phyloP scores from a whole-genome alignment of 2,888 invertebrate species.

The Tipula helvola region DNA sequence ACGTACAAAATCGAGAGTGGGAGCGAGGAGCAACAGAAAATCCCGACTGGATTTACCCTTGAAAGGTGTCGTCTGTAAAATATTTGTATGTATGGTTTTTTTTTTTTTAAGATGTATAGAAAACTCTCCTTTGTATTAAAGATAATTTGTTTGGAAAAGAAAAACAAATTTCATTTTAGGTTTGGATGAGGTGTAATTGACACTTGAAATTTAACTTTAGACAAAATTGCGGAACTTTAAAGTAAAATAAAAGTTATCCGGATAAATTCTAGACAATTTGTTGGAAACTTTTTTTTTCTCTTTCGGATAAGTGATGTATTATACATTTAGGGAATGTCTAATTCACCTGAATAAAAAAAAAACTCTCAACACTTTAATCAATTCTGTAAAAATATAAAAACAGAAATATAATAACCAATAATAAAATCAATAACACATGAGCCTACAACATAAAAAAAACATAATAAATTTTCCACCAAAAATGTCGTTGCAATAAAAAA shows the following conservation, averaged over 20 bases:
- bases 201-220: background rate
- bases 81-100: background rate
- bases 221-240: background rate
- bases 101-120: background rate
- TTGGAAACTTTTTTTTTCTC: background rate
- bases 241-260: background rate
- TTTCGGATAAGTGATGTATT: background rate
- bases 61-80: background rate
- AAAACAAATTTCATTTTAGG: background rate
- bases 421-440: background rate
- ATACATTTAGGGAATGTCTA: background rate
- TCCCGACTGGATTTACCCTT: background rate
- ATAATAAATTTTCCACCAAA: background rate
- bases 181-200: background rate
- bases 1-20: background rate
- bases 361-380: background rate
- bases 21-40: background rate
- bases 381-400: background rate
- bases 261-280: background rate
- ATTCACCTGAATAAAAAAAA: background rate
- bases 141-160: background rate
- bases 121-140: background rate
- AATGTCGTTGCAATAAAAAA: background rate
- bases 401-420: background rate
- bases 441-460: background rate